Percentiles rank a stretch among this genome's conserved stretches.
Conservation (phyloP, 2,888 invertebrate species). For the Thymelicus lineola region DNA sequence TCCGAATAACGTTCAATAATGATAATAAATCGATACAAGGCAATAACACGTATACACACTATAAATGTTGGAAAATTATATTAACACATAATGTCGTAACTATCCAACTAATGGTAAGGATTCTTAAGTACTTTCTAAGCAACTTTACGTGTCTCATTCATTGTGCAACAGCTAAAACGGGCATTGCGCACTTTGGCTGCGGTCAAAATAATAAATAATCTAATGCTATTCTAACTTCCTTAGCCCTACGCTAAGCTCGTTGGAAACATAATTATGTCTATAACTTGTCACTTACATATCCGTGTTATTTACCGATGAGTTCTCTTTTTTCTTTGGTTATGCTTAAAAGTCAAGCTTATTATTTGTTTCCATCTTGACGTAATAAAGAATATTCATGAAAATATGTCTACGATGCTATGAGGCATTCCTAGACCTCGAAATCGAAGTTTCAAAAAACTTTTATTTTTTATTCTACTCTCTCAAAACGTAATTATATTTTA, state of each 20-base stretch:
- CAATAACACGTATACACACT: background rate
- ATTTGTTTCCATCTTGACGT: no score
- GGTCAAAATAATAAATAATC: slow-evolving; percentile 28
- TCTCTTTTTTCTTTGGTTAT: no score
- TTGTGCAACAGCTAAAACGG: slow-evolving; percentile 20
- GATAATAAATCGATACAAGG: background rate
- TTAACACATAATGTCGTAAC: slow-evolving; percentile 22
- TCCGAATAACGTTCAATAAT: background rate
- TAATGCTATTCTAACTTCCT: background rate
- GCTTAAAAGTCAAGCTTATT: no score
- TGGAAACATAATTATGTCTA: background rate
- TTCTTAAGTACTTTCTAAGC: slow-evolving; percentile 34
- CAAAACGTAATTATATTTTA: no score
- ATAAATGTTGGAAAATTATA: background rate
- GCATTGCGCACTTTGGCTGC: slow-evolving; percentile 5
- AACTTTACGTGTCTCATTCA: slow-evolving; percentile 27
- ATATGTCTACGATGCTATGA: no score
- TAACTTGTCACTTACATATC: no score
- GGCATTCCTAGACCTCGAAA: no score
- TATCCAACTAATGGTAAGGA: slow-evolving; percentile 15
- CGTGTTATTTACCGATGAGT: no score
- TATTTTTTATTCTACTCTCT: no score
- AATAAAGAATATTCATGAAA: no score
- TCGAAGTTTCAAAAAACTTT: no score
- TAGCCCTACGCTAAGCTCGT: background rate